Base-by-base conservation (phyloP, 2,888 invertebrate genomes). In the Mythimna loreyi region DNA sequence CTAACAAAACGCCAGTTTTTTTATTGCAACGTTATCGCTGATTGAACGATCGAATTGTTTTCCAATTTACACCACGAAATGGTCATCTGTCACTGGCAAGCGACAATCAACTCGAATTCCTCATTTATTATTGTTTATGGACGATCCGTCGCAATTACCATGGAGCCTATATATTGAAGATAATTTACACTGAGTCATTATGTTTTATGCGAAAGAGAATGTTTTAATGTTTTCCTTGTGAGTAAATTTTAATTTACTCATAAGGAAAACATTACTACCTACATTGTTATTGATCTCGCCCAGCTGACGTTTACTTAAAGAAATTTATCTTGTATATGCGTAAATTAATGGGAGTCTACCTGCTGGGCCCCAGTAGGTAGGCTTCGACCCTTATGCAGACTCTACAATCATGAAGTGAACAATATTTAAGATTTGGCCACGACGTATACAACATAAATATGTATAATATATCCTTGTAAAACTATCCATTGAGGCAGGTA, bases 81-180 rank as follows among this genome's bases (percentile, higher is more conserved):
- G 67, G 70, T 36, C 66, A 75, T 78, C 70, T 67, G 72, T 82
- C 80, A 82, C 58, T 80, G 82, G 55, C 82, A 66, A 67, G 50
- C 59, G 60, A 75, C 72, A 33, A 28, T 75, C 57, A 72, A 73
- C 19, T 67, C 67, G 70, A 28, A 61, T 65, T 60, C 62, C 16
- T 61, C 50, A 2, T 75, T 75, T 75, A 28, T 62, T 71, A 74
- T 67, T 67, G 45, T 79, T 66, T 71, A 60, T 50, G 23, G 63
- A 40, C 52, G 23, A 67, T 71, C 52, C 55, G 28, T 49, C 21
- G 65, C 78, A 78, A 79, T 79, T 71, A 78, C 70, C 79, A 64
- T 23, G 30, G 33, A 40, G 56, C 21, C 53, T 57, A 78, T 70
- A 78, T 70, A 78, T 75, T 55, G 33, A 36, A 11, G 61, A 33